phyloP scores from a whole-genome alignment of 2,888 invertebrate genomes.

The Allophyes oxyacanthae region DNA sequence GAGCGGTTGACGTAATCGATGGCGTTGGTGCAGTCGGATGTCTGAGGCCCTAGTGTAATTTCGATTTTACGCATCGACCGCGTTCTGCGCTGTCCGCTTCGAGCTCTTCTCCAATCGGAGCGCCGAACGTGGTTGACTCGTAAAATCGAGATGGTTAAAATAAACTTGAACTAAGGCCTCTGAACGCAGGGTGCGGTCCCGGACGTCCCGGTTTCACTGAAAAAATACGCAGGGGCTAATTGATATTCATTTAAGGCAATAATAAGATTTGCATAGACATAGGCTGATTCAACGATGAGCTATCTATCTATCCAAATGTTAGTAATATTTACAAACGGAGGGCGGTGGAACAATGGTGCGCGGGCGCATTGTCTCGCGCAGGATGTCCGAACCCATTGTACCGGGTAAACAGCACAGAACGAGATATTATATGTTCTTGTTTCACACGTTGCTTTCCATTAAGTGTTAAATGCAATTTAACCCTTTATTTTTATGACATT shows the following conservation, averaged over 20 bases:
- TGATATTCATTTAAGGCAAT: slow-evolving; percentile 52
- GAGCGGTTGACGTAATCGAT: slow-evolving; percentile 3
- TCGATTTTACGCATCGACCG: no score
- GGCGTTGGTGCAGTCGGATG: not conserved
- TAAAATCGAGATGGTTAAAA: no score
- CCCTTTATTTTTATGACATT: slow-evolving; percentile 25
- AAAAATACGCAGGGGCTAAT: slow-evolving; percentile 26
- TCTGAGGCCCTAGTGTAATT: no score
- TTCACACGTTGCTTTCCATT: slow-evolving; percentile 64
- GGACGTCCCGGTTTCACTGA: no score
- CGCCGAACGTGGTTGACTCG: no score
- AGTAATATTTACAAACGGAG: slow-evolving; percentile 80
- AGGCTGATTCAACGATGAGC: slow-evolving; percentile 63
- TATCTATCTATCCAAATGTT: slow-evolving; percentile 74
- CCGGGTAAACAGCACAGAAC: slow-evolving; percentile 87
- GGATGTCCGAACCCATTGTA: slow-evolving; percentile 87
- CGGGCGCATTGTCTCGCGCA: slow-evolving; percentile 83
- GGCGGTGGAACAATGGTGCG: slow-evolving; percentile 81
- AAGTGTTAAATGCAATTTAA: slow-evolving; percentile 56
- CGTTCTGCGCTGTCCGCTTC: no score
- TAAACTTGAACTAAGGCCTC: no score
- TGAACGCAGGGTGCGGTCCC: slow-evolving; percentile 5
- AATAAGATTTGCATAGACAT: slow-evolving; percentile 61
- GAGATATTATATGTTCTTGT: slow-evolving; percentile 77
- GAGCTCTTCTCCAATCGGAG: no score